These are phyloP conservation scores for Atopsyche davidsoni DNA, from an alignment of 1,140 invertebrate genomes.

Conservation along the genomic window DNA sequence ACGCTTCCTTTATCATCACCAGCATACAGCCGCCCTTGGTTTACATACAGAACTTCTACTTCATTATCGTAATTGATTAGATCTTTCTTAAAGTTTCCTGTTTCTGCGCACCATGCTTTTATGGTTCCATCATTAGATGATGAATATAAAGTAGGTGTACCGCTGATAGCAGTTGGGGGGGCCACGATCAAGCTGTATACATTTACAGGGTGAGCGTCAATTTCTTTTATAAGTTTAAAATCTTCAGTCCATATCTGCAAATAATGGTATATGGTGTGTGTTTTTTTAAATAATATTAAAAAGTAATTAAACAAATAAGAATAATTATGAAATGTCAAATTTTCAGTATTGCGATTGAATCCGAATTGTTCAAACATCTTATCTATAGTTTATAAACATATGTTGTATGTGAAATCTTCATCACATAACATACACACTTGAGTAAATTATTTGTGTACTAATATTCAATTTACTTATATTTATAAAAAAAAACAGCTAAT, in stretches of 20 bases:
- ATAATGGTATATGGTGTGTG: no score
- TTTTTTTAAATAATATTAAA: no score
- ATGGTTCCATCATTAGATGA: conserved; percentile 47
- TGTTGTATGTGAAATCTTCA: no score
- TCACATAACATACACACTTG: no score
- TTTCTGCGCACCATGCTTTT: conserved; percentile 39
- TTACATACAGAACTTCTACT: conserved; percentile 30
- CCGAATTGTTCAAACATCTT: no score
- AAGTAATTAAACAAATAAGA: no score
- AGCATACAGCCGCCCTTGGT: conserved; percentile 37
- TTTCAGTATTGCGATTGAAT: no score
- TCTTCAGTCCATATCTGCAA: conserved; percentile 42
- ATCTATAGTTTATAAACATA: no score
- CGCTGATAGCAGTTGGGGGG: conserved; percentile 6
- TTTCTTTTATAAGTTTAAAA: conserved; percentile 38
- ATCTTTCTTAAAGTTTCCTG: conserved; percentile 37
- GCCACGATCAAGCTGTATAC: conserved; percentile 38
- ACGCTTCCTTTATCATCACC: conserved; percentile 46
- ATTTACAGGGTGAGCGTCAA: conserved; percentile 41
- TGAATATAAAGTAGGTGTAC: conserved; percentile 39
- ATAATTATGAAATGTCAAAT: no score
- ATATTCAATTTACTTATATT: no score
- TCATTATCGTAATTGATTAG: conserved; percentile 28
- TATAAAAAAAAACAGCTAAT: no score
- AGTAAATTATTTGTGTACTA: no score